Conservation (phyloP, 2,888 invertebrate species). For the Autographa pulchrina region DNA sequence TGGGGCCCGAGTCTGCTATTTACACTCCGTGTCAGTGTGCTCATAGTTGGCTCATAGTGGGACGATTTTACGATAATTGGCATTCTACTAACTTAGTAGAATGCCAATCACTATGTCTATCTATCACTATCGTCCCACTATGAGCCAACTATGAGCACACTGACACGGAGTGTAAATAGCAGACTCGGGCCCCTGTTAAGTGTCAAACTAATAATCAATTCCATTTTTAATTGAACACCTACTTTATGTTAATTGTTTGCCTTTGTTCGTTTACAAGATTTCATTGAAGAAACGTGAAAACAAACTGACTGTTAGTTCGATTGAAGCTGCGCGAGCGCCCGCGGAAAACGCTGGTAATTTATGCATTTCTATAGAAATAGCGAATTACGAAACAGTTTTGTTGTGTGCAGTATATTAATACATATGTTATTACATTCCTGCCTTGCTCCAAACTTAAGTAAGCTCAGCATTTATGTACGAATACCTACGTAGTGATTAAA, state of each 20-base stretch:
- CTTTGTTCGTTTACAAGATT: constrained; percentile 28
- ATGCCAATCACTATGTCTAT: too few relatives aligned
- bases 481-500: constrained; percentile 39
- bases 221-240: constrained; percentile 18
- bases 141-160: too few relatives aligned
- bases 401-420: constrained; percentile 17
- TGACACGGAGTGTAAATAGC: too few relatives aligned
- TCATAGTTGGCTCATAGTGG: too few relatives aligned
- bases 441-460: constrained; percentile 44
- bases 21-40: too few relatives aligned
- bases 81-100: too few relatives aligned
- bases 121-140: too few relatives aligned
- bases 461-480: constrained; percentile 54
- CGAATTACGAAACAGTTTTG: constrained; percentile 13
- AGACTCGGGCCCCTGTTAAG: too few relatives aligned
- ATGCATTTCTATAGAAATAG: constrained; percentile 28
- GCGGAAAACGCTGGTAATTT: constrained; percentile 9
- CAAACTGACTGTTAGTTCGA: constrained; percentile 18
- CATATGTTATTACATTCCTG: constrained; percentile 46
- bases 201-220: constrained; percentile 22
- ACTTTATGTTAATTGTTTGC: constrained; percentile 22
- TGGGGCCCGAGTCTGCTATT: too few relatives aligned
- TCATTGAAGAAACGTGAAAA: constrained; percentile 27
- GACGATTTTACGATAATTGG: too few relatives aligned
- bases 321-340: constrained; percentile 9